A percentile compares a stretch with the other conserved stretches of the same genome.
Conservation (phyloP, 2,888 invertebrate genomes). For the Drosophila infuscata region DNA sequence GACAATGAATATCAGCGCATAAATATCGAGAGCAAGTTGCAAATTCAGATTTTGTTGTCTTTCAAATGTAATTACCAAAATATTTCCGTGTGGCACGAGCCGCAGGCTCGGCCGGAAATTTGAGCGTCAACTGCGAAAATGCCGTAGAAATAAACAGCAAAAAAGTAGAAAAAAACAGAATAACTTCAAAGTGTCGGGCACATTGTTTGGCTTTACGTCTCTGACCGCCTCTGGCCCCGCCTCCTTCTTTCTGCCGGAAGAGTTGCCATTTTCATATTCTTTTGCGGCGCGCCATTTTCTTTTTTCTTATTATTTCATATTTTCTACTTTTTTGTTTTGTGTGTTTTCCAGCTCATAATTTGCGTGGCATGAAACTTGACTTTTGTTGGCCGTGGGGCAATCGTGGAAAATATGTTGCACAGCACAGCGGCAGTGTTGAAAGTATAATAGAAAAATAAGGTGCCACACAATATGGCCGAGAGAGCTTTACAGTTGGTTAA, state of each 20-base stretch:
- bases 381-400: slow-evolving; percentile 44
- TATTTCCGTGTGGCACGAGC: slow-evolving; percentile 64
- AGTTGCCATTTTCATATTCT: slow-evolving; percentile 75
- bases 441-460: slow-evolving; percentile 80
- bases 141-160: slow-evolving; percentile 49
- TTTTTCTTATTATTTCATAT: slow-evolving; percentile 25
- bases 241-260: slow-evolving; percentile 53
- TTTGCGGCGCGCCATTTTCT: slow-evolving; percentile 44
- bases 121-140: slow-evolving; percentile 71
- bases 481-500: slow-evolving; percentile 80
- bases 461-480: slow-evolving; percentile 78
- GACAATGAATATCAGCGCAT: slow-evolving; percentile 43
- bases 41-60: slow-evolving; percentile 55
- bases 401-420: slow-evolving; percentile 65
- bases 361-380: slow-evolving; percentile 69
- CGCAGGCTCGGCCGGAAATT: slow-evolving; percentile 56
- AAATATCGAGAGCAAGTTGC: slow-evolving; percentile 9
- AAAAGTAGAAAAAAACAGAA: slow-evolving; percentile 36
- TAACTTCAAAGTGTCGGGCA: slow-evolving; percentile 58
- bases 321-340: slow-evolving; percentile 2
- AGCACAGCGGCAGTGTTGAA: slow-evolving; percentile 49
- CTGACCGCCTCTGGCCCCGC: neutral
- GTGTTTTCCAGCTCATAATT: slow-evolving; percentile 65
- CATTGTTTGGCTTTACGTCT: slow-evolving; percentile 44
- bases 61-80: slow-evolving; percentile 74